phyloP scores from a whole-genome alignment of 2,113 vertebrate genomes.

The Synodontis membranacea region DNA sequence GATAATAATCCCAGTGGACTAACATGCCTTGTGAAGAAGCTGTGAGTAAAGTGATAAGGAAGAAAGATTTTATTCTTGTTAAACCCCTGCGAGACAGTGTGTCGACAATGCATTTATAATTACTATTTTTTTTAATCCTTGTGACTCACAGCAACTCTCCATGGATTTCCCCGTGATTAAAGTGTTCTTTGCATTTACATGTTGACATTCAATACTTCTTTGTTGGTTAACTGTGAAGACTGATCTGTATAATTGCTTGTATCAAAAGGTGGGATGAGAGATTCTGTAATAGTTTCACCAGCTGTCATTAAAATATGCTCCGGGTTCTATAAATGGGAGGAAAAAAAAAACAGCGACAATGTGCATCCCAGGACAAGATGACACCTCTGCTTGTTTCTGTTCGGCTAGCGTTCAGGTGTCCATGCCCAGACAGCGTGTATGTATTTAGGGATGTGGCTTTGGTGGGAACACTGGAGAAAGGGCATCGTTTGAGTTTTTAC shows the following conservation, averaged over 20 bases:
- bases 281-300: not conserved
- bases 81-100: not conserved
- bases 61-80: not conserved
- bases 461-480: too few relatives aligned
- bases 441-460: too few relatives aligned
- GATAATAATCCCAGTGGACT: not conserved
- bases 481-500: too few relatives aligned
- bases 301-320: not conserved
- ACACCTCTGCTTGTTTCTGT: not conserved
- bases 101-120: not conserved
- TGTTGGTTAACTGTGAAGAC: not conserved
- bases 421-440: not conserved
- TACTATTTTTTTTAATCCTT: not conserved
- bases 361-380: not conserved
- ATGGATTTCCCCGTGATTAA: not conserved
- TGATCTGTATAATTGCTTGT: not conserved
- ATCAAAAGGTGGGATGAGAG: not conserved
- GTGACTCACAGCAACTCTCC: not conserved
- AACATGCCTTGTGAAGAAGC: not conserved
- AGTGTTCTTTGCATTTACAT: not conserved
- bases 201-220: not conserved
- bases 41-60: not conserved
- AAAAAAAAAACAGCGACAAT: not conserved
- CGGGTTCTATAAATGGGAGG: not conserved
- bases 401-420: not conserved